Evolutionary conservation across 2,113 vertebrate genomes (phyloP), one percentile per base, ranked within the genome.

Genomic region (Euleptes europaea): DNA sequence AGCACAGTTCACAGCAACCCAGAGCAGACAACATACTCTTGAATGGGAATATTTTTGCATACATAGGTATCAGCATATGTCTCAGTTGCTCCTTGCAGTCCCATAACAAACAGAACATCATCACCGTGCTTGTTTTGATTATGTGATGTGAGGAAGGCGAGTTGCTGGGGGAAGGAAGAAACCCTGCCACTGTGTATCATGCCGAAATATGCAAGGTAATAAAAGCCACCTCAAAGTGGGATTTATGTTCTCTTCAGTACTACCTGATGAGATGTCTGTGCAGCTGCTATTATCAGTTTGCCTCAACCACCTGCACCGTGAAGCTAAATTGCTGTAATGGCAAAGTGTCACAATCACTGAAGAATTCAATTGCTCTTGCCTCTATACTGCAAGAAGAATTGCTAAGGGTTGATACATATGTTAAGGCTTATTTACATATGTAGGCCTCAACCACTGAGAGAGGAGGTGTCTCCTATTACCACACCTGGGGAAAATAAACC

Each of bases 391-490:
- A 40, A 0, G 0, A 84, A 85, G 44, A 78, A 80, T 75, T 51
- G 51, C 60, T 70, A 71, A 71, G 47, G 7, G 76, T 4, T 21
- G 80, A 80, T 73, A 84, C 4, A 5, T 82, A 88, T 89, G 82
- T 80, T 2, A 82, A 63, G 47, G 75, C 77, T 92, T 57, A 73
- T 92, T 84, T 92, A 91, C 82, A 88, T 93, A 83, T 91, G 81
- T 15, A 84, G 78, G 54, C 86, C 38, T 88, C 79, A 75, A 21
- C 70, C 73, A 86, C 87, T 88, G 70, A 10, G 54, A 17, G 82
- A 92, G 63, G 57, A 84, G 82, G 89, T 94, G 69, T 86, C 69
- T 73, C n/a, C 51, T 73, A 86, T 86, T 85, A 17, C 80, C 86
- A 86, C 81, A 92, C 31, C 89, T 83, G 88, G 76, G 81, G 91